A percentile compares a stretch with the other conserved stretches of the same genome.
Evolutionary conservation across 1,140 invertebrate genomes (phyloP).

Genomic region (Ganaspis sp.): DNA sequence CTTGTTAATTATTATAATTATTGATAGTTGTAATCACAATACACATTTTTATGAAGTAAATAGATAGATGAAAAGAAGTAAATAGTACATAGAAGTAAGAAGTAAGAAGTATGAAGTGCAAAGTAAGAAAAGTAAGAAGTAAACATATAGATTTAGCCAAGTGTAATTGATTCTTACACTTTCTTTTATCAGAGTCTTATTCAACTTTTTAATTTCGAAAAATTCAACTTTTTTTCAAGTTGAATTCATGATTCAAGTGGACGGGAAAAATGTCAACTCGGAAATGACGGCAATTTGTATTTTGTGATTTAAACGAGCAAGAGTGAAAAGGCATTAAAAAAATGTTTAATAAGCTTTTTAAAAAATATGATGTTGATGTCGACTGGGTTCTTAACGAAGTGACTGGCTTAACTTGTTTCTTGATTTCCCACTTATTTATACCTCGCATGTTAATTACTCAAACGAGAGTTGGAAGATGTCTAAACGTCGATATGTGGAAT

Average conservation of each 20-base stretch:
- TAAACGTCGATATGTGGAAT: neutral
- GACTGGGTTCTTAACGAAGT: neutral
- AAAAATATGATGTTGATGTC: neutral
- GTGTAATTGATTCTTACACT: too few species aligned
- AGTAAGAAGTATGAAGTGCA: too few species aligned
- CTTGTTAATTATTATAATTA: too few species aligned
- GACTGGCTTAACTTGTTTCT: slow-evolving; percentile 7
- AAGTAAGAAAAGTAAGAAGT: too few species aligned
- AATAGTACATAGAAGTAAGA: too few species aligned
- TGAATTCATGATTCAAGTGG: neutral
- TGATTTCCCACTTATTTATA: slow-evolving; percentile 27
- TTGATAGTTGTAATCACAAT: too few species aligned
- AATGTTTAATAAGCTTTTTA: neutral
- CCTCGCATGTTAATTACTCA: slow-evolving; percentile 21
- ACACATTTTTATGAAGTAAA: too few species aligned
- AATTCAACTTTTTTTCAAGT: too few species aligned
- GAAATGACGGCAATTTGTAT: neutral
- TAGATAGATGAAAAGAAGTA: too few species aligned
- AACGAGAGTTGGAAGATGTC: slow-evolving; percentile 33
- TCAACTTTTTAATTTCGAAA: too few species aligned
- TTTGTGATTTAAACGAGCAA: neutral
- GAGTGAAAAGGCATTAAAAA: neutral
- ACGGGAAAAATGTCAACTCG: neutral
- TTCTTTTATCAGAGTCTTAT: too few species aligned
- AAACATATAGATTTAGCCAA: too few species aligned